phyloP scores from a whole-genome alignment of 2,113 vertebrate genomes.

The Proteles cristata region DNA sequence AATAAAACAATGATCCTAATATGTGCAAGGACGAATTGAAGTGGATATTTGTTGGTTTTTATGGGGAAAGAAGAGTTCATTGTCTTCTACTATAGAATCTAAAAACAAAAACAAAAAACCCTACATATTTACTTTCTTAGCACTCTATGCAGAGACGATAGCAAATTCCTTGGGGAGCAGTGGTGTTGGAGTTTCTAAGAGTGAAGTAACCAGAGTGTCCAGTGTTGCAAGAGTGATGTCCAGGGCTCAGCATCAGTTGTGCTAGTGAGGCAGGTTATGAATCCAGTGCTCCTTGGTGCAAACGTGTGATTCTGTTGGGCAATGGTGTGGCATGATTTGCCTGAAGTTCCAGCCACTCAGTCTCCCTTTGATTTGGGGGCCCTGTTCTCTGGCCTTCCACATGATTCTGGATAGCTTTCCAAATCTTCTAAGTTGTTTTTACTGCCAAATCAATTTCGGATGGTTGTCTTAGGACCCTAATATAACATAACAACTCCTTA shows the following conservation, averaged over 20 bases:
- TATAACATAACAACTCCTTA: not conserved
- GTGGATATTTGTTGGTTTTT: not conserved
- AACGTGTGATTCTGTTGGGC: rapidly evolving
- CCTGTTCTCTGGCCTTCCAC: not conserved
- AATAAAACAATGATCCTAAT: not conserved
- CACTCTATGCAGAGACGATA: not conserved
- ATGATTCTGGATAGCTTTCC: not conserved
- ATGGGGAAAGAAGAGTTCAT: not conserved
- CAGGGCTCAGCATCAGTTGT: not conserved
- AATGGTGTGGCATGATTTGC: not conserved
- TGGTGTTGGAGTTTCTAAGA: not conserved
- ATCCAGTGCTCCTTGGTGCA: rapidly evolving
- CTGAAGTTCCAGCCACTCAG: not conserved
- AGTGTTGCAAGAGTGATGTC: not conserved
- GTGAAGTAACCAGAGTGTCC: not conserved
- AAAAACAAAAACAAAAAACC: not conserved
- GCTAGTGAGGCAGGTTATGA: not conserved
- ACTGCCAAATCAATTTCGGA: slow-evolving; percentile 16
- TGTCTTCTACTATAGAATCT: not conserved
- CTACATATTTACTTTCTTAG: not conserved
- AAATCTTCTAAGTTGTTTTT: not conserved
- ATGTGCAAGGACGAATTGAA: not conserved
- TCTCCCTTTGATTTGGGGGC: not conserved
- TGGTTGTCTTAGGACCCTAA: not conserved
- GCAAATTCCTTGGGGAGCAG: not conserved